These are phyloP conservation scores for Elymnias hypermnestra DNA, from an alignment of 1,140 invertebrate genomes.

Conservation along the genomic window DNA sequence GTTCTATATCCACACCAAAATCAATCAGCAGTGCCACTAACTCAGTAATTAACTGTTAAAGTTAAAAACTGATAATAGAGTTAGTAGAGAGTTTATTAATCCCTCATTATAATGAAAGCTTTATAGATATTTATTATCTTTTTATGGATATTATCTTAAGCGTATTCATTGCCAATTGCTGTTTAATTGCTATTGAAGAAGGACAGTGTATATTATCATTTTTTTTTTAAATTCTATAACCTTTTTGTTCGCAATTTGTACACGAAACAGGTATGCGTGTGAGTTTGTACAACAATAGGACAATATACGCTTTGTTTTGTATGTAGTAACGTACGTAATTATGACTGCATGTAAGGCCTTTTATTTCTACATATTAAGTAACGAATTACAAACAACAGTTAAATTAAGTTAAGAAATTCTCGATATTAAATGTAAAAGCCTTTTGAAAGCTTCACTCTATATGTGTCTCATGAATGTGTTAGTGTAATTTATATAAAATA, in stretches of 20 bases:
- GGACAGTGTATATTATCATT: not conserved
- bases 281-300: constrained; percentile 36
- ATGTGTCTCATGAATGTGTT: too few relatives aligned
- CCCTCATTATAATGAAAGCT: too few relatives aligned
- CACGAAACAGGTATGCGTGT: constrained; percentile 20
- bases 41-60: too few relatives aligned
- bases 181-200: constrained; percentile 1
- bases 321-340: not conserved
- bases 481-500: too few relatives aligned
- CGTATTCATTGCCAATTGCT: constrained; percentile 4
- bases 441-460: too few relatives aligned
- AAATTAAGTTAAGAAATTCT: not conserved
- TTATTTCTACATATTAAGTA: not conserved
- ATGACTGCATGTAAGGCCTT: not conserved
- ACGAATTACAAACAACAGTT: not conserved
- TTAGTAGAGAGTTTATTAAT: too few relatives aligned
- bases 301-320: constrained; percentile 42
- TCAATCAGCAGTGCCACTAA: too few relatives aligned
- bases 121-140: too few relatives aligned
- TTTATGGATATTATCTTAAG: too few relatives aligned
- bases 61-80: too few relatives aligned
- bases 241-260: constrained; percentile 13
- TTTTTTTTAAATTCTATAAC: not conserved
- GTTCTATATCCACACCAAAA: too few relatives aligned
- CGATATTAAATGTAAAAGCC: too few relatives aligned